These are phyloP conservation scores for Peromyscus nudipes DNA, from an alignment of 2,797 vertebrate genomes.

Conservation along the genomic window DNA sequence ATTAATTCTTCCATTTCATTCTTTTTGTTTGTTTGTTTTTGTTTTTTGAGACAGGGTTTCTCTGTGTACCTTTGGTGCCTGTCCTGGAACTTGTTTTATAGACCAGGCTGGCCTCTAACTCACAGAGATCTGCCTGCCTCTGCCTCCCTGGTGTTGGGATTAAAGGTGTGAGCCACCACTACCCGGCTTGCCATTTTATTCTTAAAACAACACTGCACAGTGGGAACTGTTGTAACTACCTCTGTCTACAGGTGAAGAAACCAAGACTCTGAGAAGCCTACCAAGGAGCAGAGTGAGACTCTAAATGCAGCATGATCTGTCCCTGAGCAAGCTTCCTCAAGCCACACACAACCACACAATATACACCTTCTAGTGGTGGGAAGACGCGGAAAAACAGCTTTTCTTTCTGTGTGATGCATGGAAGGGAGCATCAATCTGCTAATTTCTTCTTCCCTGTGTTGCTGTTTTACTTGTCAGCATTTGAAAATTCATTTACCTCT, in stretches of 20 bases:
- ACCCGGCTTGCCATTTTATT: background rate
- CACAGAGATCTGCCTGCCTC: background rate
- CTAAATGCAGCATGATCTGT: background rate
- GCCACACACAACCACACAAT: background rate
- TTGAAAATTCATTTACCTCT: background rate
- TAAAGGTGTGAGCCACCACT: background rate
- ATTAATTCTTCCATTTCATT: background rate
- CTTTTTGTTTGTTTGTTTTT: background rate
- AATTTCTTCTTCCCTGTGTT: background rate
- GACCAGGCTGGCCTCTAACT: background rate
- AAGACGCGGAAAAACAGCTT: background rate
- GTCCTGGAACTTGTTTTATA: background rate
- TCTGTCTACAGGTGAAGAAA: background rate
- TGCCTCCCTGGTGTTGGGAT: background rate
- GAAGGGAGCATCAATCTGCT: background rate
- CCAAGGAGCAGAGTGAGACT: background rate
- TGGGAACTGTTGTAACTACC: background rate
- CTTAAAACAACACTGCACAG: background rate
- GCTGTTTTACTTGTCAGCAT: background rate
- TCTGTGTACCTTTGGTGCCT: background rate
- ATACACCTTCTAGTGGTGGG: background rate
- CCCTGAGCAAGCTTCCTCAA: background rate
- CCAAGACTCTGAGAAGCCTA: background rate
- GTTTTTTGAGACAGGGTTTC: background rate
- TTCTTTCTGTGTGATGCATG: background rate